Base-by-base conservation (phyloP, 2,888 invertebrate genomes). In the Phalera bucephala region DNA sequence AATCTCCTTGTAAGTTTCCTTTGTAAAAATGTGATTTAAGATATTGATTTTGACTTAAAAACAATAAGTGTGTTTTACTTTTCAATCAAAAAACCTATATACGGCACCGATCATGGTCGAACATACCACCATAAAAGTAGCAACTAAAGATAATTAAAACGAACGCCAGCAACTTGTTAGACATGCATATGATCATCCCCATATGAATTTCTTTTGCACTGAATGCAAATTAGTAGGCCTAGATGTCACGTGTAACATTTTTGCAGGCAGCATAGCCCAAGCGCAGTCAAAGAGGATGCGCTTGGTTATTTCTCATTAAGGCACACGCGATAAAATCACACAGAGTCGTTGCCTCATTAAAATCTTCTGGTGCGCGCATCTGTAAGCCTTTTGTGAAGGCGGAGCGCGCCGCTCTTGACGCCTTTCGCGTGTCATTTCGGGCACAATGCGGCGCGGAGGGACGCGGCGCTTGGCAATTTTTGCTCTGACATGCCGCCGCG, bases 291-390 rank as follows among this genome's bases (percentile, higher is more conserved):
- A 87, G 82, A 80, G 83, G 82, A 86, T 79, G 85, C 80, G 86
- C 85, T 83, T 82, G 86, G 87, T 89, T 88, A 88, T 87, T 88
- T 87, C 84, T 89, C 87, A 88, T 88, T 87, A 87, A 71, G 66
- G 82, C 81, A 82, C 75, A 84, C 79, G 82, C 86, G 85, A 89
- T 87, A 86, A 87, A 89, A 88, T 88, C 87, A 84, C 84, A 86
- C 83, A 86, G 84, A 85, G 80, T 87, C 82, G 88, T 87, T 85
- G 86, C 88, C 88, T 89, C 89, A 89, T 89, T 89, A 89, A 89
- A 89, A 89, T 88, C 85, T 89, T 89, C 88, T 88, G 89, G 87
- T 84, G 78, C 79, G 77, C 87, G 88, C 84, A 83, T 86, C 86
- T 85, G 86, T 85, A 84, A 88, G 88, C 85, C 88, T 88, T 88